These are phyloP conservation scores for Homarus gammarus DNA, from an alignment of 2,888 invertebrate genomes.

Conservation along the genomic window DNA sequence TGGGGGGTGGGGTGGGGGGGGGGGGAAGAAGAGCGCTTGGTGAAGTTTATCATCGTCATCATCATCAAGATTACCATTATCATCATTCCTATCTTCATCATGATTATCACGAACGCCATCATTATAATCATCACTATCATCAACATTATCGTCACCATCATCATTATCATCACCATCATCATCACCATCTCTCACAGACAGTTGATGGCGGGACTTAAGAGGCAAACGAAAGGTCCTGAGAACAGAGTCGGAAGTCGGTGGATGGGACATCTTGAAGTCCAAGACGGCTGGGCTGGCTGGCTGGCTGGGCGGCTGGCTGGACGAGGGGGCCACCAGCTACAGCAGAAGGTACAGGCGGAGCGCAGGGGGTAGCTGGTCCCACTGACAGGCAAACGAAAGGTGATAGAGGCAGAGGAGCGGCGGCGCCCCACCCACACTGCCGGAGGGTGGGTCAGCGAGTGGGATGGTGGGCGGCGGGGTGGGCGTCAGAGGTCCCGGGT, in stretches of 20 bases:
- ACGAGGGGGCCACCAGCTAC: not conserved
- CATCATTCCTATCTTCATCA: too few species aligned
- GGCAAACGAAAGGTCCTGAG: not conserved
- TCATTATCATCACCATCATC: too few species aligned
- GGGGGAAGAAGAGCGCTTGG: too few species aligned
- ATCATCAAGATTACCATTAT: too few species aligned
- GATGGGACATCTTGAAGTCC: not conserved
- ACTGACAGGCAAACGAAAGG: not conserved
- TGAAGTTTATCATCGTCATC: too few species aligned
- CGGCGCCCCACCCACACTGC: too few species aligned
- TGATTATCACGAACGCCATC: too few species aligned
- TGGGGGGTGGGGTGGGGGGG: not conserved
- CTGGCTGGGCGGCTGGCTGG: not conserved
- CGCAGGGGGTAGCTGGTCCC: not conserved
- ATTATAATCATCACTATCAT: too few species aligned
- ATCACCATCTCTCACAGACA: too few species aligned
- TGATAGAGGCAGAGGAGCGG: not conserved
- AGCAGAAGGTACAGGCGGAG: not conserved
- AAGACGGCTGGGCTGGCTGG: not conserved
- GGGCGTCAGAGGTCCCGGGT: slow-evolving; percentile 21
- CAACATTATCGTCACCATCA: too few species aligned
- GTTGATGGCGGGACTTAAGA: not conserved
- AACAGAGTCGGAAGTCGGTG: not conserved
- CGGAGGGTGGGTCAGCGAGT: not conserved
- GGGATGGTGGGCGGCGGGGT: not conserved